These are phyloP conservation scores for Geodia barretti DNA, from an alignment of 37 sponge, comb jelly and placozoan species.

Conservation along the genomic window DNA sequence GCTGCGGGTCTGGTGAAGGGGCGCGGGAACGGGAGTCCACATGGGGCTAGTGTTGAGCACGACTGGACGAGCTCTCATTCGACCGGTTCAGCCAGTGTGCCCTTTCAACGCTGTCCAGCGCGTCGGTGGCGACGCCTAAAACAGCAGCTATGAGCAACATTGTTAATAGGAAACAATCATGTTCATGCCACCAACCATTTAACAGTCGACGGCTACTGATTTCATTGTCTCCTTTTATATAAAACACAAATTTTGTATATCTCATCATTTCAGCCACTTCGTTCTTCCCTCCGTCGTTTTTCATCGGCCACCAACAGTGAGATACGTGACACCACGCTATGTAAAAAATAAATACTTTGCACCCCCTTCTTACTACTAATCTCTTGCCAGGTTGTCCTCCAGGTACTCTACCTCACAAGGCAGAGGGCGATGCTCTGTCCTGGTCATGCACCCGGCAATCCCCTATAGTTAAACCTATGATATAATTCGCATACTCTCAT, in stretches of 20 bases:
- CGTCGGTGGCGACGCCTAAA: conserved; percentile 37
- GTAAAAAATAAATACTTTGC: not conserved
- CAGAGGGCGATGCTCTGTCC: conserved; percentile 65
- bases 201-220: conserved; percentile 52
- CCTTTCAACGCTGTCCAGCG: conserved; percentile 71
- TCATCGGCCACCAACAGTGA: conserved; percentile 46
- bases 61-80: conserved; percentile 67
- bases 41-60: conserved; percentile 77
- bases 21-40: conserved; percentile 70
- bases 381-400: conserved; percentile 38
- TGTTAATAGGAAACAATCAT: conserved; percentile 31
- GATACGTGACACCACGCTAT: not conserved
- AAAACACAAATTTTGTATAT: no score
- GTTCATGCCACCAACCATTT: no score
- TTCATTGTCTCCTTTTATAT: no score
- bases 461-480: not conserved
- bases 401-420: conserved; percentile 48
- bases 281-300: no score
- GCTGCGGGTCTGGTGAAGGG: conserved; percentile 77
- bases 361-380: not conserved
- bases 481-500: not conserved
- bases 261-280: no score
- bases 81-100: conserved; percentile 80
- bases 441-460: conserved; percentile 20
- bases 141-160: not conserved